phyloP scores from a whole-genome alignment of 2,888 invertebrate genomes.

The Ochropleura plecta region DNA sequence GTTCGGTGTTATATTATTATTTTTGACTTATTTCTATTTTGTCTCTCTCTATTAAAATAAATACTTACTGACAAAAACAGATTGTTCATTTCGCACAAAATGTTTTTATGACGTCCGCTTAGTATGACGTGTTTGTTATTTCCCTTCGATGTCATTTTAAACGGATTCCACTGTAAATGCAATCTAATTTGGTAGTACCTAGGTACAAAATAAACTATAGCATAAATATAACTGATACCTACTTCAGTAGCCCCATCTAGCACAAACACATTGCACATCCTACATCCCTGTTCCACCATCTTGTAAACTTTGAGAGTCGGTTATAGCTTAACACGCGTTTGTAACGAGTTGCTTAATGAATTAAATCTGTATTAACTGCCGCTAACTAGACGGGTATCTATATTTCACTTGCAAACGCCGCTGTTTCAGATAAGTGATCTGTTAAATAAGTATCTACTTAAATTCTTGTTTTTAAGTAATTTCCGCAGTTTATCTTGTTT shows the following conservation, averaged over 20 bases:
- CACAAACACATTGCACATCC: conserved; percentile 29
- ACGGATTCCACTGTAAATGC: too few relatives aligned
- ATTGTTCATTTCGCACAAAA: too few relatives aligned
- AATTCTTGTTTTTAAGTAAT: conserved; percentile 36
- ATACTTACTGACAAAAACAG: too few relatives aligned
- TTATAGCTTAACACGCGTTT: conserved; percentile 82
- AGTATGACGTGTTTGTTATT: too few relatives aligned
- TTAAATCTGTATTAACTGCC: conserved; percentile 80
- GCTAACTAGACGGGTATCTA: conserved; percentile 46
- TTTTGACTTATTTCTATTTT: too few relatives aligned
- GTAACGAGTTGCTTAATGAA: conserved; percentile 85
- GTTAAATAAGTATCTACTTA: conserved; percentile 45
- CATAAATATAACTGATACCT: neutral
- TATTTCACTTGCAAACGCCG: conserved; percentile 59
- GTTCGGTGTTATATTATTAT: too few relatives aligned
- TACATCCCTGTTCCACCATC: conserved; percentile 69
- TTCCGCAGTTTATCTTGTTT: conserved; percentile 20
- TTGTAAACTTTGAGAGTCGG: conserved; percentile 76
- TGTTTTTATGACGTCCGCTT: too few relatives aligned
- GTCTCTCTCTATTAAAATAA: too few relatives aligned
- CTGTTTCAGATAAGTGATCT: conserved; percentile 51
- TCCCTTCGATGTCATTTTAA: too few relatives aligned
- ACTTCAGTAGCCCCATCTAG: conserved; percentile 56
- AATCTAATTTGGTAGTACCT: neutral
- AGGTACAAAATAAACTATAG: neutral